Evolutionary conservation across 1,140 invertebrate species (phyloP).

Genomic region (Meteorus sp.): DNA sequence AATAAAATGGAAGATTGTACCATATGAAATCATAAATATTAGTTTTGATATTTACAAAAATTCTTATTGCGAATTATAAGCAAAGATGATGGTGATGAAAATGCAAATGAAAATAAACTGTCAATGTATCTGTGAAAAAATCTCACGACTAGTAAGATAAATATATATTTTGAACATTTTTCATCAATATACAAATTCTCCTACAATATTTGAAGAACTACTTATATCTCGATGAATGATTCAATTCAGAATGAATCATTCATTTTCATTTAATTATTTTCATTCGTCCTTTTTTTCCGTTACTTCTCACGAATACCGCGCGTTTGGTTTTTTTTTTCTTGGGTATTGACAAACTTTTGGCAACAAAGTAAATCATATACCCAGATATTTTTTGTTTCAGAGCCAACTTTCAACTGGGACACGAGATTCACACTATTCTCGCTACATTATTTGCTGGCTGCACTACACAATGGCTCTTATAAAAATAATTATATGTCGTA

Average conservation of each 20-base stretch:
- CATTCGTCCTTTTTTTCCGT: conserved; percentile 13
- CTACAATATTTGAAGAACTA: conserved; percentile 50
- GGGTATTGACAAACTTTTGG: conserved; percentile 34
- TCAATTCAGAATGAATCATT: conserved; percentile 46
- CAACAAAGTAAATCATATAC: not conserved
- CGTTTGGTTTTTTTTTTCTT: conserved; percentile 48
- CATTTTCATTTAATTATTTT: not conserved
- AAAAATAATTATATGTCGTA: conserved; percentile 18
- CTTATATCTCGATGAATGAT: conserved; percentile 46
- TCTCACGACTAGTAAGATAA: conserved; percentile 39
- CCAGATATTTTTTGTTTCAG: conserved; percentile 14
- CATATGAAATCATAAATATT: too few species aligned
- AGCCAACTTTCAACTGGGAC: conserved; percentile 18
- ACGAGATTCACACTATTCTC: not conserved
- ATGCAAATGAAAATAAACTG: not conserved
- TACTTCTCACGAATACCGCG: conserved; percentile 55
- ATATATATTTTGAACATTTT: conserved; percentile 46
- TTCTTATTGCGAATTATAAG: too few species aligned
- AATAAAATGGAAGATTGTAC: too few species aligned
- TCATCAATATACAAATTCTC: conserved; percentile 53
- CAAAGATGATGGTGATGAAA: not conserved
- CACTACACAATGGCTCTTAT: conserved; percentile 6
- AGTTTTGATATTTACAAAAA: too few species aligned
- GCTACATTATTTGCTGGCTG: too few species aligned
- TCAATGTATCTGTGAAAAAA: conserved; percentile 16